Evolutionary conservation across 2,113 vertebrate genomes (phyloP).

Genomic region (Anhinga rufa): DNA sequence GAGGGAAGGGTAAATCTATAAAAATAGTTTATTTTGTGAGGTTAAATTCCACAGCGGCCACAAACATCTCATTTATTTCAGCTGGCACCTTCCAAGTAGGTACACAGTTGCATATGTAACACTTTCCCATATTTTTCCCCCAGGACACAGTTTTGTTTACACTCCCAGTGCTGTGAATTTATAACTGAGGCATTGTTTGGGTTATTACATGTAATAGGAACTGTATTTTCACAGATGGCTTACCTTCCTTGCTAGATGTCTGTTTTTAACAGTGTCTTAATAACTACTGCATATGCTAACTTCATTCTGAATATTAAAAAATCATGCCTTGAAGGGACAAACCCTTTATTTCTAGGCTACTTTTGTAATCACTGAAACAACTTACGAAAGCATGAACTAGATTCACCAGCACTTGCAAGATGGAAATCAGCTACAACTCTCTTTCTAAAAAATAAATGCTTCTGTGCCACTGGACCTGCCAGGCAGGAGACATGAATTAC

Average conservation of each 20-base stretch:
- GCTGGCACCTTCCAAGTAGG: neutral
- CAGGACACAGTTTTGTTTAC: constrained; percentile 17
- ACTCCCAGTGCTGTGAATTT: constrained; percentile 20
- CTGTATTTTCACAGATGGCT: constrained; percentile 44
- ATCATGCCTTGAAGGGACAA: neutral
- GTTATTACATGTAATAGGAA: constrained; percentile 15
- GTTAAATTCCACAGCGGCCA: neutral
- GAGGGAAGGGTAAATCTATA: neutral
- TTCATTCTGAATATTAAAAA: neutral
- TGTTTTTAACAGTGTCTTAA: neutral
- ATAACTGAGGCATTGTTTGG: constrained; percentile 21
- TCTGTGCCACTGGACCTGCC: neutral
- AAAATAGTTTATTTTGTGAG: neutral
- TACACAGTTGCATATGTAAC: constrained; percentile 9
- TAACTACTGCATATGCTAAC: neutral
- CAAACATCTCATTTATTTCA: constrained; percentile 5
- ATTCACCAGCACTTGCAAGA: neutral
- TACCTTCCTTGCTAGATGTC: constrained; percentile 27
- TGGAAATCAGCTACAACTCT: neutral
- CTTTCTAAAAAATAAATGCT: neutral
- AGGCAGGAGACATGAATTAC: neutral
- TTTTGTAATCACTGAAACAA: neutral
- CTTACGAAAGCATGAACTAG: neutral
- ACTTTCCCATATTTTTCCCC: neutral
- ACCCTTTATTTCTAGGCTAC: neutral